These are phyloP conservation scores for Drosophila mayri DNA, from an alignment of 1,140 invertebrate species.

Conservation along the genomic window DNA sequence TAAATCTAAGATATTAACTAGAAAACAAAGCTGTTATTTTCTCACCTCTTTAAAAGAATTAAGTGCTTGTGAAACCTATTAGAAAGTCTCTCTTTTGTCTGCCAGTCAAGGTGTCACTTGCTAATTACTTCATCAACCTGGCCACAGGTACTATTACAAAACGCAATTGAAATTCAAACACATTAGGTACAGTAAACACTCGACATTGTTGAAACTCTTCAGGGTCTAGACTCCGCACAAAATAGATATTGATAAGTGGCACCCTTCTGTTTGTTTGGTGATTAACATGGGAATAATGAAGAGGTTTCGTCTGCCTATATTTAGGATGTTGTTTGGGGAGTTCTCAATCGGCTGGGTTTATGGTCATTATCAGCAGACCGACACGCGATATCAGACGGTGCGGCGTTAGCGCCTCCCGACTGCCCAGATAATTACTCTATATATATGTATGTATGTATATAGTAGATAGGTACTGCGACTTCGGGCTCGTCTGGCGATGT, in stretches of 20 bases:
- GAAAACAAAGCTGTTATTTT: not conserved
- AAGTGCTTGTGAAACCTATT: not conserved
- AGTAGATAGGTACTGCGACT: constrained; percentile 9
- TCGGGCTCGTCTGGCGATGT: constrained; percentile 48
- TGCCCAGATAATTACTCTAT: constrained; percentile 25
- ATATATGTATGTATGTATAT: not conserved
- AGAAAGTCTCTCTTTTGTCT: not conserved
- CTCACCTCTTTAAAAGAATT: not conserved
- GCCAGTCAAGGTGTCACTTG: constrained; percentile 15
- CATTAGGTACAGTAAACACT: constrained; percentile 51
- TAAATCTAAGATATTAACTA: not conserved
- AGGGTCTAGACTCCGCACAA: constrained; percentile 4
- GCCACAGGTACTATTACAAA: constrained; percentile 24
- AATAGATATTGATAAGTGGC: constrained; percentile 36
- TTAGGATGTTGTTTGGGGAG: constrained; percentile 47
- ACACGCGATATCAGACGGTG: constrained; percentile 48
- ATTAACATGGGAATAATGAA: constrained; percentile 47
- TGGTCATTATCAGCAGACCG: constrained; percentile 30
- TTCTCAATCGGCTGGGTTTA: constrained; percentile 18
- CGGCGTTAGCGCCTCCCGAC: constrained; percentile 22
- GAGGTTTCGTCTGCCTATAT: constrained; percentile 43
- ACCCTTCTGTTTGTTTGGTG: constrained; percentile 45
- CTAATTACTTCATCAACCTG: constrained; percentile 24
- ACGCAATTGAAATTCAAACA: constrained; percentile 37
- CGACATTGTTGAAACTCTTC: constrained; percentile 14